A percentile compares a stretch with the other conserved stretches of the same genome.
Evolutionary conservation across 2,888 invertebrate genomes (phyloP).

Genomic region (Spilosoma lubricipeda): DNA sequence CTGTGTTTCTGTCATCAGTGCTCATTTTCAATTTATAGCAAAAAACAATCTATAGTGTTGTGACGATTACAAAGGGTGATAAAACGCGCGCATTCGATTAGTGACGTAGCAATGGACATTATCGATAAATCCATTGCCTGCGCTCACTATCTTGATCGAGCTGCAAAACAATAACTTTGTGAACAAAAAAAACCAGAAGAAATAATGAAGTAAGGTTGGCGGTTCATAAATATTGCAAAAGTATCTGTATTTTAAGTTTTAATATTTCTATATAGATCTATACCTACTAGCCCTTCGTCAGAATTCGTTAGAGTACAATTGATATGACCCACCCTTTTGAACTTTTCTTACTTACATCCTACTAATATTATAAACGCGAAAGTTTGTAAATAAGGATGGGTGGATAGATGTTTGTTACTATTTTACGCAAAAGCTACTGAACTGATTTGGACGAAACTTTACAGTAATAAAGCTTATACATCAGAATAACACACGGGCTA

Average conservation of each 20-base stretch:
- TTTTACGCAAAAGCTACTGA: too few relatives aligned
- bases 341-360: too few relatives aligned
- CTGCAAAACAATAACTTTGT: conserved; percentile 76
- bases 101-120: conserved; percentile 78
- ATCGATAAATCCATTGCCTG: conserved; percentile 80
- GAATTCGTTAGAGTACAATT: too few relatives aligned
- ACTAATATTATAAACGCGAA: too few relatives aligned
- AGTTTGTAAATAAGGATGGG: too few relatives aligned
- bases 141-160: conserved; percentile 73
- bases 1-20: conserved; percentile 39
- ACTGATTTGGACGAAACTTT: too few relatives aligned
- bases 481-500: too few relatives aligned
- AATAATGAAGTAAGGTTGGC: conserved; percentile 43
- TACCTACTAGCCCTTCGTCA: too few relatives aligned
- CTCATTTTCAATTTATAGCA: conserved; percentile 53
- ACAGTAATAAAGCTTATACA: too few relatives aligned
- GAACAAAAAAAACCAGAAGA: conserved; percentile 33
- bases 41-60: conserved; percentile 59
- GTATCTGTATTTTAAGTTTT: neutral
- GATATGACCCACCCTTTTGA: too few relatives aligned
- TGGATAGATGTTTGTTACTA: too few relatives aligned
- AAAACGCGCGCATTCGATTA: conserved; percentile 77
- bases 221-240: conserved; percentile 30
- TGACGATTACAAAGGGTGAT: conserved; percentile 81
- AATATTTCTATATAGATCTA: neutral